These are phyloP conservation scores for Gavialis gangeticus DNA, from an alignment of 2,113 vertebrate genomes.

Conservation along the genomic window DNA sequence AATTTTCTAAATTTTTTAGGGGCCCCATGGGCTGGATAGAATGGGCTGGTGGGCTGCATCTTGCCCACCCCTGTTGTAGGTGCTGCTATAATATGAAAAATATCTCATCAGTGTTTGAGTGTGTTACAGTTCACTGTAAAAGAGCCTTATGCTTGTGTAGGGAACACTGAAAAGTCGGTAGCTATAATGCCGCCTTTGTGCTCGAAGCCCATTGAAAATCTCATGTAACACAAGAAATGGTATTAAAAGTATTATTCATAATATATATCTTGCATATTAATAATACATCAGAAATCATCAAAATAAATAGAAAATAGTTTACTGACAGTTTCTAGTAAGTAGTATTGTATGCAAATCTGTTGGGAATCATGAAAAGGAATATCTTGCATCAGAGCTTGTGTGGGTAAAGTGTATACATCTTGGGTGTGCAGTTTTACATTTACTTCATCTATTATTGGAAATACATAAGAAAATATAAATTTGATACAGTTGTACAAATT, in stretches of 20 bases:
- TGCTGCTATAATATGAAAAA: background rate
- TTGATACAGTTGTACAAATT: background rate
- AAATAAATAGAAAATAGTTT: conserved; percentile 58
- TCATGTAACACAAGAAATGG: conserved; percentile 20
- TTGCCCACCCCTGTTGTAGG: background rate
- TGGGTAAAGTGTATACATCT: background rate
- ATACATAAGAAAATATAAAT: background rate
- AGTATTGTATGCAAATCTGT: background rate
- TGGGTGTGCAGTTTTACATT: background rate
- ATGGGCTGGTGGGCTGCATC: too few relatives aligned
- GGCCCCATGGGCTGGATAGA: too few relatives aligned
- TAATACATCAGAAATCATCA: conserved; percentile 57
- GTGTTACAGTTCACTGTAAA: background rate
- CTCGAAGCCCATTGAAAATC: conserved; percentile 12
- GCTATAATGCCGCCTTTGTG: conserved; percentile 26
- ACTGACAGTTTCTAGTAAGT: background rate
- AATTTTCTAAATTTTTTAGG: too few relatives aligned
- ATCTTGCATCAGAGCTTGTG: background rate
- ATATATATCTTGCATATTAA: conserved; percentile 55
- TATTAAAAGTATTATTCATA: conserved; percentile 23
- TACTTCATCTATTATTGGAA: background rate
- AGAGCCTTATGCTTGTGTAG: background rate
- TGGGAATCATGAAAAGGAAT: background rate
- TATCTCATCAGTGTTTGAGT: background rate
- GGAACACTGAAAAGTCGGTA: background rate